Conservation (phyloP, 2,888 invertebrate genomes). For the Chaetogeoica ovagalla region DNA sequence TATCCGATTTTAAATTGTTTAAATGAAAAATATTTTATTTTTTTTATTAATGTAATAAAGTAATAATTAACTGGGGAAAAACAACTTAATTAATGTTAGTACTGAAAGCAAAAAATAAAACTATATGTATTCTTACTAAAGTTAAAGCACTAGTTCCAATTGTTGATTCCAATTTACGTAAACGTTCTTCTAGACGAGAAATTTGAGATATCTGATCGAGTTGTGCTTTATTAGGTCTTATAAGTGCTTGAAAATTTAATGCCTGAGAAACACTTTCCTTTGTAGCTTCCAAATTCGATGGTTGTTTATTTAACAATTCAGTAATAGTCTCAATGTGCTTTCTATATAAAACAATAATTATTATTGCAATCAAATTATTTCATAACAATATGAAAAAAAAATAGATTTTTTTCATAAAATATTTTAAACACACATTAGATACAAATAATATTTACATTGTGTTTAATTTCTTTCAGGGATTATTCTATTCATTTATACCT, state of each 20-base stretch:
- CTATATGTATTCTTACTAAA: slow-evolving; percentile 62
- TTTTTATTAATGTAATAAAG: no score
- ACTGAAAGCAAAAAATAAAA: not conserved
- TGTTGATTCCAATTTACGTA: slow-evolving; percentile 81
- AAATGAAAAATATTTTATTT: no score
- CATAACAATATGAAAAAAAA: no score
- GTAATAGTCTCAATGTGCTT: slow-evolving; percentile 35
- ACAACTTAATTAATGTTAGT: no score
- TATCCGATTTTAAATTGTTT: no score
- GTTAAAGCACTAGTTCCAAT: slow-evolving; percentile 84
- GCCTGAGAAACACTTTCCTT: slow-evolving; percentile 24
- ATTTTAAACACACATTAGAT: no score
- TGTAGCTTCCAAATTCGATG: not conserved
- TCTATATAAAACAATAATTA: not conserved
- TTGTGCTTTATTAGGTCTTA: slow-evolving; percentile 67
- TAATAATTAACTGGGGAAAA: no score
- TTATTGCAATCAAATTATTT: not conserved
- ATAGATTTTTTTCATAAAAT: not conserved
- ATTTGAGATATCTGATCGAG: slow-evolving; percentile 77
- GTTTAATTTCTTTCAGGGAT: no score
- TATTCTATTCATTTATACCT: no score
- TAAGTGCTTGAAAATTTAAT: slow-evolving; percentile 44
- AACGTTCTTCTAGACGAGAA: slow-evolving; percentile 80
- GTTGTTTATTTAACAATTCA: slow-evolving; percentile 35
- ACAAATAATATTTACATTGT: no score